Evolutionary conservation across 53 echinoderm and acorn worm genomes (phyloP).

Genomic region (Paracentrotus lividus): DNA sequence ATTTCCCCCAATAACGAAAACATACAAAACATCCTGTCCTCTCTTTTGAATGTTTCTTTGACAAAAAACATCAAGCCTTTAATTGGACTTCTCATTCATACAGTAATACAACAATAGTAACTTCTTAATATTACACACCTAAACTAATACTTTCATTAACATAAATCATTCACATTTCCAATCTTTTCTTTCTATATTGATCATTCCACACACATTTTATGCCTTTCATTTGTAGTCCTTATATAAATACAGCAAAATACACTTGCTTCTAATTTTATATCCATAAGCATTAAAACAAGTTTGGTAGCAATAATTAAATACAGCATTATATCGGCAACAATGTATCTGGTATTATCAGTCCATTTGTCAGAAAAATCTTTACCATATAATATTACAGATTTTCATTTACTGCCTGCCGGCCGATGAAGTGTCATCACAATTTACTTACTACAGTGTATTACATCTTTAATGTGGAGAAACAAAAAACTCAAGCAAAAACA

Average conservation of each 20-base stretch:
- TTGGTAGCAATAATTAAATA: not conserved
- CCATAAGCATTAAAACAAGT: not conserved
- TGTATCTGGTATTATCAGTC: not conserved
- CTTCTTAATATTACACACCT: not conserved
- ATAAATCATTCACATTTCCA: too few species aligned
- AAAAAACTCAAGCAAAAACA: not conserved
- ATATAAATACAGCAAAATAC: slow-evolving; percentile 28
- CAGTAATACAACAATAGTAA: slow-evolving; percentile 52
- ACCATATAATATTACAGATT: not conserved
- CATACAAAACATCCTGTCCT: not conserved
- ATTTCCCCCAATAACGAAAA: not conserved
- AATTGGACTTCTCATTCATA: slow-evolving; percentile 44
- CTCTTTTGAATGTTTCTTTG: slow-evolving; percentile 20
- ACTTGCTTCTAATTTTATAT: not conserved
- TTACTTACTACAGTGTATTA: too few species aligned
- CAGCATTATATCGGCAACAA: not conserved
- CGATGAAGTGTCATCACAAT: too few species aligned
- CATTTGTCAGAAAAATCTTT: not conserved
- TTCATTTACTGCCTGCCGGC: not conserved
- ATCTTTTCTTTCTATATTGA: not conserved
- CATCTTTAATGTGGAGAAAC: too few species aligned
- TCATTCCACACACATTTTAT: slow-evolving; percentile 33
- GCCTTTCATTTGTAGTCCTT: not conserved
- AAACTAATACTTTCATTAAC: slow-evolving; percentile 30
- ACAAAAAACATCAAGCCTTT: slow-evolving; percentile 65